phyloP scores from a whole-genome alignment of 2,888 invertebrate genomes.

The Netelia fuscicornis region DNA sequence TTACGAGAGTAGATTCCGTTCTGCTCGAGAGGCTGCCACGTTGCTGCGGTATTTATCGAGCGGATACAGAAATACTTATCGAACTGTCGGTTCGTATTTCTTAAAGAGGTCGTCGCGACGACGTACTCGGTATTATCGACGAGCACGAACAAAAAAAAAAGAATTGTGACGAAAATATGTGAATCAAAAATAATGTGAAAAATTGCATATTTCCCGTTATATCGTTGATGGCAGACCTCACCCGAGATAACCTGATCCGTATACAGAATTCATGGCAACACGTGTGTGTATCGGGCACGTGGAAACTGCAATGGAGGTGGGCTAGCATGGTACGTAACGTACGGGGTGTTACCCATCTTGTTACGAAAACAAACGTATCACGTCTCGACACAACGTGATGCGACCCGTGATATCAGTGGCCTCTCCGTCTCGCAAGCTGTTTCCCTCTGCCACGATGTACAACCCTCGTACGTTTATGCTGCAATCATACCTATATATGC shows the following conservation, averaged over 20 bases:
- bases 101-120: conserved; percentile 41
- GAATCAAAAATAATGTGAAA: no score
- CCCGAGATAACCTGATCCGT: conserved; percentile 22
- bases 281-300: conserved; percentile 32
- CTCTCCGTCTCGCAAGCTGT: conserved; percentile 39
- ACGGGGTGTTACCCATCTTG: conserved; percentile 76
- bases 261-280: conserved; percentile 10
- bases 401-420: conserved; percentile 75
- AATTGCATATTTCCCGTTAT: no score
- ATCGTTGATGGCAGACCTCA: conserved; percentile 1
- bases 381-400: conserved; percentile 77
- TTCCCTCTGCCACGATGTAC: conserved; percentile 39
- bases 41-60: conserved; percentile 57
- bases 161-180: no score
- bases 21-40: conserved; percentile 30
- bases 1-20: conserved; percentile 51
- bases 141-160: neutral
- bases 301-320: conserved; percentile 37
- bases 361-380: conserved; percentile 83
- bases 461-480: neutral
- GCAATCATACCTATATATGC: conserved; percentile 25
- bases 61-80: conserved; percentile 62
- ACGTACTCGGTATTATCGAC: neutral
- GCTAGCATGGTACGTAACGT: conserved; percentile 65
- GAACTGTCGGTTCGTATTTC: conserved; percentile 47